phyloP scores from a whole-genome alignment of 2,888 invertebrate species.

The Oxytorus armatus region DNA sequence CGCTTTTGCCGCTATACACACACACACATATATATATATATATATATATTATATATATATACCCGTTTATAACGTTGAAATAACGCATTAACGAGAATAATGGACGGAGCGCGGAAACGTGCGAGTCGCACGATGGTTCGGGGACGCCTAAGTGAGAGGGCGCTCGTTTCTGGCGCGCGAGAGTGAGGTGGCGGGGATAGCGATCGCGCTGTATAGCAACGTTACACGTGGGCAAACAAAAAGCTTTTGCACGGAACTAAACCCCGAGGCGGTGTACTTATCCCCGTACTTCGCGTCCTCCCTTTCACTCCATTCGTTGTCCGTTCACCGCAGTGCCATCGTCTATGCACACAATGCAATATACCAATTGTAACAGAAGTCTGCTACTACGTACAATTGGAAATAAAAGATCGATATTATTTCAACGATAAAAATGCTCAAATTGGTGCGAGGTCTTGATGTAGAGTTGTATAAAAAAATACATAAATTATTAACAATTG shows the following conservation, averaged over 20 bases:
- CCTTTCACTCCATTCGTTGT: constrained; percentile 39
- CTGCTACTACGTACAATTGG: neutral
- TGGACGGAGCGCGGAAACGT: constrained; percentile 54
- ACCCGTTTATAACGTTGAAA: constrained; percentile 72
- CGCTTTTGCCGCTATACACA: no score
- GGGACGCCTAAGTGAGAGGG: constrained; percentile 20
- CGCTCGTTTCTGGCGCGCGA: neutral
- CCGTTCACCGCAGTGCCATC: constrained; percentile 5
- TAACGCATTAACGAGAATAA: constrained; percentile 75
- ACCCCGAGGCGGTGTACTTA: constrained; percentile 67
- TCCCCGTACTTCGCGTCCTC: constrained; percentile 54
- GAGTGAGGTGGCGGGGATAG: neutral
- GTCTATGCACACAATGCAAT: constrained; percentile 10
- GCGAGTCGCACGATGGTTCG: constrained; percentile 7
- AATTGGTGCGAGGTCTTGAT: no score
- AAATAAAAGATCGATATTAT: neutral
- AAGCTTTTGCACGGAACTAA: constrained; percentile 70
- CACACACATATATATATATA: no score
- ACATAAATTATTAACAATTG: no score
- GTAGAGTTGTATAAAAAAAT: no score
- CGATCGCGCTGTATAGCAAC: constrained; percentile 39
- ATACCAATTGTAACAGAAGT: constrained; percentile 21
- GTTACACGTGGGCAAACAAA: constrained; percentile 69
- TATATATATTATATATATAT: neutral
- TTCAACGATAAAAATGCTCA: no score